A percentile compares a stretch with the other conserved stretches of the same genome.
phyloP scores from a whole-genome alignment of 2,797 vertebrate species.

The Todus mexicanus region DNA sequence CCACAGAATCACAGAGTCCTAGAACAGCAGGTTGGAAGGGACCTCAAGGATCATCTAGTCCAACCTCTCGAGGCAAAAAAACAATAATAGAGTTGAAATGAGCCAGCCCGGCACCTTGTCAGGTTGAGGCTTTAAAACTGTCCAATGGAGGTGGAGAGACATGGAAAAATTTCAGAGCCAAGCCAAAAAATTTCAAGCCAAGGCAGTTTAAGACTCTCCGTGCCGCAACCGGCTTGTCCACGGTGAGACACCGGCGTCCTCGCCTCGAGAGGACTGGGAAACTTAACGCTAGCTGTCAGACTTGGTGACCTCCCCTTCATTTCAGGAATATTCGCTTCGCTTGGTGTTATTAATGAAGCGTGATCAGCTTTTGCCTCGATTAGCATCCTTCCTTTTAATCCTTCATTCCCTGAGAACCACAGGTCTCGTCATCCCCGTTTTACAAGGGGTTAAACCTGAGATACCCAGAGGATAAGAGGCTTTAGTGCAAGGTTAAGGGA shows the following conservation, averaged over 20 bases:
- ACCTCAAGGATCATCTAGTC: too few relatives aligned
- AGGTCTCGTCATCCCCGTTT: not conserved
- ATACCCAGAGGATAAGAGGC: not conserved
- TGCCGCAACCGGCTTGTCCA: not conserved
- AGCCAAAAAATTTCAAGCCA: too few relatives aligned
- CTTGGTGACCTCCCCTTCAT: not conserved
- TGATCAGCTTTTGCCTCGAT: not conserved
- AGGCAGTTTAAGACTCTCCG: not conserved
- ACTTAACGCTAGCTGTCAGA: fast-evolving
- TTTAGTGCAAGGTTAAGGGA: not conserved
- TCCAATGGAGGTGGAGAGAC: too few relatives aligned
- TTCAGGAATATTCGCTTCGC: not conserved
- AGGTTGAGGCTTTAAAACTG: too few relatives aligned
- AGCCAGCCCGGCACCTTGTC: too few relatives aligned
- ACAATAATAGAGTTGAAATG: too few relatives aligned
- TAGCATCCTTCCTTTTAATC: not conserved
- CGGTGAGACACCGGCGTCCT: not conserved
- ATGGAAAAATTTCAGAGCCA: not conserved
- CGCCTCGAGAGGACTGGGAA: fast-evolving
- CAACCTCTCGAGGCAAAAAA: not conserved
- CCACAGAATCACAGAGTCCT: too few relatives aligned
- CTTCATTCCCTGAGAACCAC: not conserved
- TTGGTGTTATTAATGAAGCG: not conserved
- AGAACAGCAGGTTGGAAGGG: too few relatives aligned
- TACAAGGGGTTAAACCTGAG: not conserved